These are phyloP conservation scores for Acomys russatus DNA, from an alignment of 2,797 vertebrate genomes.

Conservation along the genomic window DNA sequence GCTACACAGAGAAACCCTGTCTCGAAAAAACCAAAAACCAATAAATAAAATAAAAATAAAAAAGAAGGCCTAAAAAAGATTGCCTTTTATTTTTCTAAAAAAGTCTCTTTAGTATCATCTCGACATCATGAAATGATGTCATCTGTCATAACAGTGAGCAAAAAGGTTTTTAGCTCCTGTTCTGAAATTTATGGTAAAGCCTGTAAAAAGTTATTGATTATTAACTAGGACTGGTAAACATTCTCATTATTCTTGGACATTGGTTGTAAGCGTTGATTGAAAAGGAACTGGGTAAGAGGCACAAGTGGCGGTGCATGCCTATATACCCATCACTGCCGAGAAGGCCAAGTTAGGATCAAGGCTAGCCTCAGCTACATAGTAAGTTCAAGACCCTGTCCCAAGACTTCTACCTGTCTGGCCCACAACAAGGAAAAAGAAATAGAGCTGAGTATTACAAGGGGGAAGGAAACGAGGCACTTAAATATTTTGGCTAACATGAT, in stretches of 20 bases:
- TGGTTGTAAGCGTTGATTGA: slow-evolving; percentile 33
- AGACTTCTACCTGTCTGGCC: neutral
- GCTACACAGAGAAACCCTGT: neutral
- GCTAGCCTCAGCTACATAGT: neutral
- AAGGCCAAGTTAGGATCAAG: neutral
- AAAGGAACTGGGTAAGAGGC: neutral
- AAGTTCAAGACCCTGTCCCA: neutral
- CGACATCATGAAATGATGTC: neutral
- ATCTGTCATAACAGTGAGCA: neutral
- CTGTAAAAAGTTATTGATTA: neutral
- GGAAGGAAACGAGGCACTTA: slow-evolving; percentile 24
- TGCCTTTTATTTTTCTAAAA: slow-evolving; percentile 14
- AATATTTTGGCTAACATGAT: slow-evolving; percentile 22
- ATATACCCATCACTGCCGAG: neutral
- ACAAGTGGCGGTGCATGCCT: neutral
- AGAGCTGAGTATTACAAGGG: neutral
- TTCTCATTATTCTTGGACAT: slow-evolving; percentile 54
- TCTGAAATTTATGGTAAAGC: slow-evolving; percentile 65
- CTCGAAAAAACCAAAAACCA: neutral
- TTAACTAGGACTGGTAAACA: slow-evolving; percentile 16
- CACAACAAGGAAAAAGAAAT: neutral
- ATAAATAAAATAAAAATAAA: no score
- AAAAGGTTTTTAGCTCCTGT: neutral
- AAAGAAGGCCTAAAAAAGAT: slow-evolving; percentile 6
- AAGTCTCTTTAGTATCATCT: neutral